Conservation (phyloP, 2,113 vertebrate species). For the Helogale parvula region DNA sequence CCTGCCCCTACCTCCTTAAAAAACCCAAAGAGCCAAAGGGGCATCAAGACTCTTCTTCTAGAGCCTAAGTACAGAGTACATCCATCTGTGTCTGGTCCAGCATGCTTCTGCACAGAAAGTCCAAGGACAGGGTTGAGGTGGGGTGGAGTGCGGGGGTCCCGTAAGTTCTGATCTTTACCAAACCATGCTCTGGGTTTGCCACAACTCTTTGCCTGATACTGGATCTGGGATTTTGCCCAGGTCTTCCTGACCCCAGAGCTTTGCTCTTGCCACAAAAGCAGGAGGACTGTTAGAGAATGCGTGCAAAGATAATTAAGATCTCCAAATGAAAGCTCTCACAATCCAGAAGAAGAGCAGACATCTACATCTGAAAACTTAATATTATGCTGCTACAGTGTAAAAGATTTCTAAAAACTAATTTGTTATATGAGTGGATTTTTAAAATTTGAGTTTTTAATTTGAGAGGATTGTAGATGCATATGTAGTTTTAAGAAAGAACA, state of each 20-base stretch:
- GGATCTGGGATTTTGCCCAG: not conserved
- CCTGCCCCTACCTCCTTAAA: not conserved
- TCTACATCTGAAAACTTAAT: not conserved
- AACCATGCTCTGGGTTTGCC: not conserved
- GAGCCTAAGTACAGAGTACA: not conserved
- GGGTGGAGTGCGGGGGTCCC: too few relatives aligned
- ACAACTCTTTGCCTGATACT: not conserved
- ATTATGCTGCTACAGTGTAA: not conserved
- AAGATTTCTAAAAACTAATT: not conserved
- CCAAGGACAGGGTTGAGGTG: accelerated
- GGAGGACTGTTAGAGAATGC: not conserved
- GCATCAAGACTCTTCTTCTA: accelerated
- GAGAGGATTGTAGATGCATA: not conserved
- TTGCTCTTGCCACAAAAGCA: not conserved
- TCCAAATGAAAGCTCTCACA: not conserved
- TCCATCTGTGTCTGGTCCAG: not conserved
- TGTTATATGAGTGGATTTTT: not conserved
- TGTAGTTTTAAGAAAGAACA: not conserved
- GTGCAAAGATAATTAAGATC: not conserved
- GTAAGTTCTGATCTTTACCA: too few relatives aligned
- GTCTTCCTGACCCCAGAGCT: not conserved
- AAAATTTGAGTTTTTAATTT: not conserved
- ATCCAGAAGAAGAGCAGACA: not conserved
- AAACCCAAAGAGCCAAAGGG: not conserved
- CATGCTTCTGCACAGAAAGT: not conserved